These are phyloP conservation scores for Oncorhynchus kisutch DNA, from an alignment of 2,113 vertebrate species.

Conservation along the genomic window DNA sequence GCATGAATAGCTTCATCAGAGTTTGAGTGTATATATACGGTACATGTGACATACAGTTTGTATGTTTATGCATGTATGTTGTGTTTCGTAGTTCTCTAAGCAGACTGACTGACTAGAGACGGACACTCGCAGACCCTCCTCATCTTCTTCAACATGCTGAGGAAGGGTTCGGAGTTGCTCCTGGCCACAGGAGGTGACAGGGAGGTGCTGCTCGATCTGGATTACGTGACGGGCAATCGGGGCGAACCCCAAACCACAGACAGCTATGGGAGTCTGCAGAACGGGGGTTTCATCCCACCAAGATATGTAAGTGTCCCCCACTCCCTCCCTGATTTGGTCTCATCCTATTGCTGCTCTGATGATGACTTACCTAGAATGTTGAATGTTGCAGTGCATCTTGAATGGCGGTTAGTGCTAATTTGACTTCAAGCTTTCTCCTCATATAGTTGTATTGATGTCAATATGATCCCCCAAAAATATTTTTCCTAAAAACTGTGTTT, in stretches of 20 bases:
- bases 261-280: conserved; percentile 67
- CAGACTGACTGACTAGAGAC: not conserved
- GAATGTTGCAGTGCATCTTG: not conserved
- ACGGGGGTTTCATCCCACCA: conserved; percentile 63
- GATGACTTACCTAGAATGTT: not conserved
- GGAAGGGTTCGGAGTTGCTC: conserved; percentile 59
- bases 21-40: not conserved
- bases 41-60: not conserved
- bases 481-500: conserved; percentile 2
- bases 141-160: conserved; percentile 61
- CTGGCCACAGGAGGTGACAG: conserved; percentile 48
- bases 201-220: conserved; percentile 69
- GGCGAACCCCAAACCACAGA: conserved; percentile 54
- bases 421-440: not conserved
- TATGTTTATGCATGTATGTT: not conserved
- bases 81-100: not conserved
- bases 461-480: conserved; percentile 3
- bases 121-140: not conserved
- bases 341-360: not conserved
- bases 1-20: not conserved
- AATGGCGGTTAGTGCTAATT: not conserved
- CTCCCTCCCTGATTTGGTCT: not conserved
- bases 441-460: not conserved
- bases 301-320: conserved; percentile 69
- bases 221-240: conserved; percentile 18